Percentiles rank a stretch among this genome's conserved stretches.
phyloP scores from a whole-genome alignment of 2,888 invertebrate species.

The Odontothrips loti region DNA sequence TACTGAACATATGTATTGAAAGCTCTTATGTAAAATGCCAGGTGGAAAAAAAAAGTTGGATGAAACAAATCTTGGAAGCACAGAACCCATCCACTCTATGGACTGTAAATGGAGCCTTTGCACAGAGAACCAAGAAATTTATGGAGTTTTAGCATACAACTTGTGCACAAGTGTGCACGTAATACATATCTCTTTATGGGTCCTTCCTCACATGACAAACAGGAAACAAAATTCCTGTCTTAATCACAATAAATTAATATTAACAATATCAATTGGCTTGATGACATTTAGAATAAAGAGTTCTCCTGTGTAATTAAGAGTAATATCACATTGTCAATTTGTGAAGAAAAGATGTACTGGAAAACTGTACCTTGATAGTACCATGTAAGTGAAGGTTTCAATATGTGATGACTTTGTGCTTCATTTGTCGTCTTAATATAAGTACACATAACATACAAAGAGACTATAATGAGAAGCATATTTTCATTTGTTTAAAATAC shows the following conservation, averaged over 20 bases:
- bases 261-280: background rate
- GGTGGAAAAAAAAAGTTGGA: background rate
- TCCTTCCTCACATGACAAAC: background rate
- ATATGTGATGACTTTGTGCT: constrained; percentile 20
- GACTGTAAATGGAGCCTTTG: background rate
- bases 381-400: background rate
- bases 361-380: background rate
- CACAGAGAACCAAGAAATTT: background rate
- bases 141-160: background rate
- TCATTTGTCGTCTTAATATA: background rate
- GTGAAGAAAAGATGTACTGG: background rate
- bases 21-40: background rate
- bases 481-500: background rate
- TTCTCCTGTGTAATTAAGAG: background rate
- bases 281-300: background rate
- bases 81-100: background rate
- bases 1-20: background rate
- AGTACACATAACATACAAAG: background rate
- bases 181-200: background rate
- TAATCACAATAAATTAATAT: background rate
- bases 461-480: background rate
- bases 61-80: background rate
- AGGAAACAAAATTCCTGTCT: background rate
- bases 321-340: constrained; percentile 7
- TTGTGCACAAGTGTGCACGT: background rate